Evolutionary conservation across 2,888 invertebrate species (phyloP), one percentile per base, ranked within the genome.

Genomic region (Drosophila anomalata): DNA sequence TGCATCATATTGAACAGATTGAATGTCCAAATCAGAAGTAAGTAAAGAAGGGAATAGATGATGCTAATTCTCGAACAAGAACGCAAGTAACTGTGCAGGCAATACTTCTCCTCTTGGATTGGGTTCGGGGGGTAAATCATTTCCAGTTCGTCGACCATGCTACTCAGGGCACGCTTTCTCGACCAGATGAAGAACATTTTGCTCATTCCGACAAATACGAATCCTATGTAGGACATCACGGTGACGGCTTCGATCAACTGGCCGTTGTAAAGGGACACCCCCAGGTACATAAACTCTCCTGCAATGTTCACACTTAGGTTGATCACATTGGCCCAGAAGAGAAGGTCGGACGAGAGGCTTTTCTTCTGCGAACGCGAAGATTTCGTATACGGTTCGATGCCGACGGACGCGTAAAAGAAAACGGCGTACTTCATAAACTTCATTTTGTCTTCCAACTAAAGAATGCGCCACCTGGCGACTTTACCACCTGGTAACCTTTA

Each of bases 1-100:
- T 89, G 77, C 50, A 83, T 42, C 3, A 82, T 71, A 5, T 78
- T 62, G 14, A 79, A 87, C 0, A 91, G 66, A 73, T 91, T 91
- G 39, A 90, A 92, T 0, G 88, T 88, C 84, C 89, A 90, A 29
- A 91, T 90, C 0, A 91, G 80, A 14, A 87, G 50, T 39, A 88
- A 78, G 44, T 90, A 91, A 2, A 91, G 73, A 17, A 77, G 33
- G 0, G 88, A 61, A 39, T 90, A 91, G 26, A 75, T 76, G 0
- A 80, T n/a, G 11, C 84, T 81, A 0, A 89, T 68, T 1, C 79
- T 61, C 0, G 66, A 70, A 11, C 79, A 78, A 11, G 79, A 66
- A 0, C 66, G 50, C n/a, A 87, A 56, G 56, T 87, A 82, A 0
- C 57, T 31, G 1, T 63, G 41, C 59, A 89, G 31, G 4, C 70